These are phyloP conservation scores for Saccostrea echinata DNA, from an alignment of 1,140 invertebrate species.

Conservation along the genomic window DNA sequence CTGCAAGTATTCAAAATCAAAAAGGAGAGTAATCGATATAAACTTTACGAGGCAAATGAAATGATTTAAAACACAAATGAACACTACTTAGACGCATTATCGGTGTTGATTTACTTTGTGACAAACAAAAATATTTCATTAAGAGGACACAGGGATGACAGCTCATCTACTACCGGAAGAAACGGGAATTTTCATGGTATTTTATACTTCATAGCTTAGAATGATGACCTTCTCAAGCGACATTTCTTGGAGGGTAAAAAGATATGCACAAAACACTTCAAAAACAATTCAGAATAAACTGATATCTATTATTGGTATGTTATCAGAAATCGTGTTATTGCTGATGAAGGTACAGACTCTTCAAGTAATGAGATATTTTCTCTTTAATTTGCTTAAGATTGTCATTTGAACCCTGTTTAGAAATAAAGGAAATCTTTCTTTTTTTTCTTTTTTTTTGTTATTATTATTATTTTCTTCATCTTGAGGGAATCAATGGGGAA, in stretches of 20 bases:
- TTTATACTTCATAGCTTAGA: not conserved
- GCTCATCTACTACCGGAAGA: not conserved
- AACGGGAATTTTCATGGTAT: conserved; percentile 33
- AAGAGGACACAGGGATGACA: conserved; percentile 34
- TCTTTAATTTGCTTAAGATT: not conserved
- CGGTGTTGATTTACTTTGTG: not conserved
- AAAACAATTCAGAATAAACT: not conserved
- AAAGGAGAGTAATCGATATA: not conserved
- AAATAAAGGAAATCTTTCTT: not conserved
- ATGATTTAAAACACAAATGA: not conserved
- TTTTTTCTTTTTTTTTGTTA: too few relatives aligned
- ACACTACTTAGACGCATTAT: not conserved
- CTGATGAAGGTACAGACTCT: conserved; percentile 2
- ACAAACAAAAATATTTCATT: conserved; percentile 24
- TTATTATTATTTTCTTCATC: conserved; percentile 34
- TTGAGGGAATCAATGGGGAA: not conserved
- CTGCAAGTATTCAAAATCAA: too few relatives aligned
- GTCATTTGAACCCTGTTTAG: not conserved
- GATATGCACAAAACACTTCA: conserved; percentile 20
- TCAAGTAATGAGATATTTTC: not conserved
- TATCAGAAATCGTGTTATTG: not conserved
- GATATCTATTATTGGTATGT: not conserved
- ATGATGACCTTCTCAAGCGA: conserved; percentile 18
- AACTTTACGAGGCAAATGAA: not conserved
- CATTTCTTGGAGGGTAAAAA: too few relatives aligned